Conservation (phyloP, 2,797 vertebrate species). For the Pristis pectinata region DNA sequence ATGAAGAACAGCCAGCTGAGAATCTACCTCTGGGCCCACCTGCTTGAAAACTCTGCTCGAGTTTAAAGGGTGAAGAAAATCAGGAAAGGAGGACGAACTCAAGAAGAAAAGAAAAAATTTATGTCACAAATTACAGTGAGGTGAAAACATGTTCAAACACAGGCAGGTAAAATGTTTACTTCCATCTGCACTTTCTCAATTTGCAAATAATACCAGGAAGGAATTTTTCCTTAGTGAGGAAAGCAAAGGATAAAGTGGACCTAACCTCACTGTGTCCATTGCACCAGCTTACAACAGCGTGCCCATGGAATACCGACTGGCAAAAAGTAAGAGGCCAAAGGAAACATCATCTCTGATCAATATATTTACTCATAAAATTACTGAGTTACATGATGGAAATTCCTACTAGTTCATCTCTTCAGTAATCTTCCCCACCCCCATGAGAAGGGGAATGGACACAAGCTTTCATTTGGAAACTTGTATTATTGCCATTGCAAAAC, state of each 20-base stretch:
- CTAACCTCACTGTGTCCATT: neutral
- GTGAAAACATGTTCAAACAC: neutral
- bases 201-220: neutral
- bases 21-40: neutral
- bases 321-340: neutral
- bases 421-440: neutral
- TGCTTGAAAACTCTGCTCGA: neutral
- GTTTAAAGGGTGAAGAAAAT: neutral
- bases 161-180: neutral
- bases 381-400: neutral
- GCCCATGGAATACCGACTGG: neutral
- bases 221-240: neutral
- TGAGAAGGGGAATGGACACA: neutral
- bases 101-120: neutral
- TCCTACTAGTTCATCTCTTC: neutral
- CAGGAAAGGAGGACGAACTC: neutral
- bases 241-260: neutral
- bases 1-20: neutral
- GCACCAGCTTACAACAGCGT: neutral
- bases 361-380: neutral
- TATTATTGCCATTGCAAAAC: neutral
- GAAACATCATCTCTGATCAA: neutral
- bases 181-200: neutral
- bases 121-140: neutral
- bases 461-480: slow-evolving; percentile 7